Evolutionary conservation across 2,113 vertebrate species (phyloP).

Genomic region (Tauraco erythrolophus): DNA sequence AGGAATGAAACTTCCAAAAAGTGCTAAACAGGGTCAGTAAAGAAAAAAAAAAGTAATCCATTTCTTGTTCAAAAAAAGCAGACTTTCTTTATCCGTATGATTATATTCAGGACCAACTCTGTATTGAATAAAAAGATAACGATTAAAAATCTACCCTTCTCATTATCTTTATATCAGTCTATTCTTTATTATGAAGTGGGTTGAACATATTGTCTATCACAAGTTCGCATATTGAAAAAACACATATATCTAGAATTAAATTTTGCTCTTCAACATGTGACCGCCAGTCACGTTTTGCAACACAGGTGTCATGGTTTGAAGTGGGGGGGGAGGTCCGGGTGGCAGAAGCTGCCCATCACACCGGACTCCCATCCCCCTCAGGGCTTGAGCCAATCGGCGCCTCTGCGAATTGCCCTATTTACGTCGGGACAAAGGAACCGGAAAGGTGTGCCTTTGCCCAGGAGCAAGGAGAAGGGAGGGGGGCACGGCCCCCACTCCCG

Average conservation of each 20-base stretch:
- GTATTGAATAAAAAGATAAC: not conserved
- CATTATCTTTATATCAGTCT: not conserved
- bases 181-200: not conserved
- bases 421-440: no score
- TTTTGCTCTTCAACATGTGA: not conserved
- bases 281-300: not conserved
- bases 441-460: no score
- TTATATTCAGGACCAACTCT: not conserved
- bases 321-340: no score
- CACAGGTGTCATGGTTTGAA: not conserved
- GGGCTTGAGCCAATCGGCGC: no score
- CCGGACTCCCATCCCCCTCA: no score
- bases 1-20: not conserved
- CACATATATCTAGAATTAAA: not conserved
- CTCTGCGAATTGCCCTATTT: no score
- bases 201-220: not conserved
- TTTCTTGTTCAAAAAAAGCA: not conserved
- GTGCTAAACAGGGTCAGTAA: not conserved
- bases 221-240: not conserved
- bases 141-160: not conserved
- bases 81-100: not conserved
- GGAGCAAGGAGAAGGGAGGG: no score
- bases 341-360: no score
- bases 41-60: not conserved
- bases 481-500: no score